Evolutionary conservation across 2,888 invertebrate species (phyloP), one percentile per base, ranked within the genome.

Genomic region (Antheraea assamensis): DNA sequence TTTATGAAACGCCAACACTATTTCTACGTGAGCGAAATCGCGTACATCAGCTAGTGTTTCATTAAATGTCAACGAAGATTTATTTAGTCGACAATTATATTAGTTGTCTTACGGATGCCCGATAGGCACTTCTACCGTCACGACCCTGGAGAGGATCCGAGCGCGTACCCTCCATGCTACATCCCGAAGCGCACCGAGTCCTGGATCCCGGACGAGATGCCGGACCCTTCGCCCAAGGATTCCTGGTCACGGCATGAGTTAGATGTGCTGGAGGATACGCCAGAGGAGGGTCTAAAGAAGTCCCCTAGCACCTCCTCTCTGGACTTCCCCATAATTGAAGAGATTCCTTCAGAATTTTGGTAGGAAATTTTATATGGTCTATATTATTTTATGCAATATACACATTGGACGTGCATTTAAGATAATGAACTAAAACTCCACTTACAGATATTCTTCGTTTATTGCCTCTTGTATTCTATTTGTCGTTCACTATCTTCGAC

Each of bases 101-200:
- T 52, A 21, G 21, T 21, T 52, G 52, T 3, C 52, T 52, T 7
- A 52, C 52, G 0, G 21, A 58, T 24, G 21, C 31, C 30, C 66
- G n/a, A 21, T 58, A 92, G 93, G 93, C 83, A 91, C 47, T 93
- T 91, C 80, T 94, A 89, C 76, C 91, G 91, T 0, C 95, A 95
- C 80, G 95, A 95, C 74, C 92, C 94, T 0, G 95, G 95, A 0
- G 93, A 94, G 73, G 94, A 94, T 7, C 85, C 91, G 0, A 90
- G 85, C 68, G 89, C 93, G 0, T 82, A 87, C 49, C 94, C 94
- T 0, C 87, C 86, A 0, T 91, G 92, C 80, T 88, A 80, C 80
- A 94, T 92, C 71, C 95, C 93, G 2, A 90, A 88, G 31, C 87
- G 92, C 0, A 73, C 52, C 1, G 92, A 91, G 73, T 94, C 94